Base-by-base conservation (phyloP, 2,797 vertebrate genomes). In the Craterocephalus amniculus region DNA sequence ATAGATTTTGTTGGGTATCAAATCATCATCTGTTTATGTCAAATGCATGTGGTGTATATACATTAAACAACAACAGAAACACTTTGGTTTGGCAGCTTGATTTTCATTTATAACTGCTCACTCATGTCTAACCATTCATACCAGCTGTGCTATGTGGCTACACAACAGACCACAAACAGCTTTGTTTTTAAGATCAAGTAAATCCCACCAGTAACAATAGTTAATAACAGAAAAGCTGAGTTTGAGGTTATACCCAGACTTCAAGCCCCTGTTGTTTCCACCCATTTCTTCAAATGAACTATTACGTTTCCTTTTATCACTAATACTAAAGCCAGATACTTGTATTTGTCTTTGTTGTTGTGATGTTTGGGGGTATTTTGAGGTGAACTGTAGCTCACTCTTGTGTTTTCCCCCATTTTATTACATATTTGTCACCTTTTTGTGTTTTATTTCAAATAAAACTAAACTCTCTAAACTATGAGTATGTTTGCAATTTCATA, bases 81-180 rank as follows among this genome's bases (percentile, higher is more conserved):
- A 80, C 87, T 92, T 92, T 91, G 90, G 91, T 88, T 88, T 83
- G 70, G 69, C 73, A 79, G 78, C 80, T 80, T 34, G 6, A 59
- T 71, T 72, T 80, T 54, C 29, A 56, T 43, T 38, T 4, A 4
- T 63, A n/a, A 62, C 43, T 16, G 18, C 61, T 49, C 26, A 2
- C 38, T 72, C 72, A 66, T 43, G 58, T 62, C 61, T 24, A 80
- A 72, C 72, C 56, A 11, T 24, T 58, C 22, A 29, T 51, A 11
- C 2, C 1, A 62, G 65, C 82, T 83, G 78, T 83, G 81, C 68
- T 84, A 56, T 12, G 80, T 49, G 70, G 67, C 71, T 63, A 65
- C 43, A 81, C 20, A 24, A 68, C 20, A 40, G 32, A 81, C 26
- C 56, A 45, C 5, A 57, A 56, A 64, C 71, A 66, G 58, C 35